Base-by-base conservation (phyloP, 2,797 vertebrate genomes). In the Micromesistius poutassou region DNA sequence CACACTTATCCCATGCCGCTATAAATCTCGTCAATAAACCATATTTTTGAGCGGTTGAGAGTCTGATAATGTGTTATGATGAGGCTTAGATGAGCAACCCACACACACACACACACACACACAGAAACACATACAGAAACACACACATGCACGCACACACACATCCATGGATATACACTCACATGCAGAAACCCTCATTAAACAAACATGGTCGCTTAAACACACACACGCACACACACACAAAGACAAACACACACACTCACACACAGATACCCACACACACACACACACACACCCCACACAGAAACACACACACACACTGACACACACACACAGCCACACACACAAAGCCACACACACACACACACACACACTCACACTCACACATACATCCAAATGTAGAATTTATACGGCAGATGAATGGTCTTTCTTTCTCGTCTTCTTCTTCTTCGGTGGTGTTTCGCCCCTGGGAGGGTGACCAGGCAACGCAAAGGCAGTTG, bases 341-440 rank as follows among this genome's bases (percentile, higher is more conserved):
- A 22, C 13, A 7, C 16, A 30, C 71, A 77, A 16, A 71, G 14
- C 2, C 62, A 72, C 1, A 13, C 77, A 78, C 50, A 22, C 74
- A 78, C 66, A 77, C 74, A 33, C 73, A 68, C 40, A 71, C 10
- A 76, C 75, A 74, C 70, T 77, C 36, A 16, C 28, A 75, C 40
- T 30, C 75, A 78, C 74, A 74, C 40, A 74, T 13, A 68, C 16
- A 87, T 74, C 80, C 84, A 90, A 90, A 91, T 84, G 90, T 88
- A 84, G 83, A 80, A 77, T 93, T 82, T 87, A 79, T 81, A 77
- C 55, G 76, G 90, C 89, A 91, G 84, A 92, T 95, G 93, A 95
- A 94, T 93, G 90, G 92, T 79, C 86, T 88, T 93, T 92, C 7
- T 68, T 68, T 68, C 28, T 19, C 14, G 2, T 50, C 46, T 19